Percentiles rank a stretch among this genome's conserved stretches.
Evolutionary conservation across 2,113 vertebrate genomes (phyloP).

Genomic region (Nycticorax nycticorax): DNA sequence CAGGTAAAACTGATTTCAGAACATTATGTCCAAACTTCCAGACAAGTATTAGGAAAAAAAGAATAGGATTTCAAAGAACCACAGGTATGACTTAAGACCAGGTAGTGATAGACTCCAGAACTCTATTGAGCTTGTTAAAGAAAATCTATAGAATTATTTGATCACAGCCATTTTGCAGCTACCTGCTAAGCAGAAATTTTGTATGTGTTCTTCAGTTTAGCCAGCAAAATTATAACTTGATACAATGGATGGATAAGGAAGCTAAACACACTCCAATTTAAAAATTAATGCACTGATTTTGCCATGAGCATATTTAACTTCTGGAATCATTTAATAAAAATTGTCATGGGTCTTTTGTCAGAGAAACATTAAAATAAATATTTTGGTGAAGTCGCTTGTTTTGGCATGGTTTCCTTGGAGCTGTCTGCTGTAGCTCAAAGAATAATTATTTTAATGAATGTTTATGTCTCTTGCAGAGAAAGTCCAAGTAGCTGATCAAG

Average conservation of each 20-base stretch:
- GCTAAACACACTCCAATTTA: background rate
- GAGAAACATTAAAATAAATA: background rate
- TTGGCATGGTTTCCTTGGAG: background rate
- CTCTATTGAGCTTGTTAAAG: background rate
- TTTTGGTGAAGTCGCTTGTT: background rate
- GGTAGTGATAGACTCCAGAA: background rate
- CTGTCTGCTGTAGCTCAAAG: background rate
- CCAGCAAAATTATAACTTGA: background rate
- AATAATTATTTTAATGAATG: background rate
- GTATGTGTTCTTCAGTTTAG: background rate
- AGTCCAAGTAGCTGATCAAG: background rate
- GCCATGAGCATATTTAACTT: background rate
- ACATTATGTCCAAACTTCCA: background rate
- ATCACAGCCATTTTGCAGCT: background rate
- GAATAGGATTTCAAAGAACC: background rate
- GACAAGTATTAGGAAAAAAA: background rate
- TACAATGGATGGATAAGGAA: background rate
- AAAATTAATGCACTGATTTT: background rate
- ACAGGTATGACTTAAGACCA: background rate
- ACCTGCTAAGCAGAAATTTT: background rate
- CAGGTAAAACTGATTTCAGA: background rate
- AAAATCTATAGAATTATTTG: background rate
- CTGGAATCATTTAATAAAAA: background rate
- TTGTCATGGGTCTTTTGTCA: background rate
- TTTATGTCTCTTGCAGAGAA: background rate